Conservation (phyloP, 2,888 invertebrate genomes). For the Fragum whitleyi region DNA sequence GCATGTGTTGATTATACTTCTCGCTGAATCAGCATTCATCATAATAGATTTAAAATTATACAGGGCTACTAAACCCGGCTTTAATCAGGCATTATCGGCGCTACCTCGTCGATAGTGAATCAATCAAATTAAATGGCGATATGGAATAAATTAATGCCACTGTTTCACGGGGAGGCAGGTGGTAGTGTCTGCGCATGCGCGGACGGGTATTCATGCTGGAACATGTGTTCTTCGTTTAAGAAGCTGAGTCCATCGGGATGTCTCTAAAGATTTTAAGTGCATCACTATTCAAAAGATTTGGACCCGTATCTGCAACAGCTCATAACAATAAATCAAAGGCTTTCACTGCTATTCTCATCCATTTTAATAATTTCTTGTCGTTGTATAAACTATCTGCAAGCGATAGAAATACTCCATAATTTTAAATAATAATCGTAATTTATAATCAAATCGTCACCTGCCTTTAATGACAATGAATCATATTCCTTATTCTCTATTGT, state of each 20-base stretch:
- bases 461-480: neutral
- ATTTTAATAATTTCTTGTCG: neutral
- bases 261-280: neutral
- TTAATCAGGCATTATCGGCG: conserved; percentile 40
- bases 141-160: conserved; percentile 59
- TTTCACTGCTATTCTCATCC: neutral
- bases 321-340: conserved; percentile 7
- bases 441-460: neutral
- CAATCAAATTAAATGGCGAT: conserved; percentile 57
- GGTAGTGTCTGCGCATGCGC: conserved; percentile 38
- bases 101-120: conserved; percentile 36
- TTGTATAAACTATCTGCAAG: neutral
- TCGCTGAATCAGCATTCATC: neutral
- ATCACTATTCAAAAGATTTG: conserved; percentile 6
- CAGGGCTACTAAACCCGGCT: neutral
- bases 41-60: conserved; percentile 19
- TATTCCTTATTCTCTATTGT: too few species aligned
- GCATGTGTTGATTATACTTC: conserved; percentile 7
- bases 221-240: conserved; percentile 35
- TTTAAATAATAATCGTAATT: too few species aligned
- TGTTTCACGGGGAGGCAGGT: conserved; percentile 36
- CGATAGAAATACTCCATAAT: neutral
- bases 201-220: conserved; percentile 26
- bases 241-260: too few species aligned
- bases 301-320: neutral